These are phyloP conservation scores for Ispidina picta DNA, from an alignment of 2,797 vertebrate genomes.

Conservation along the genomic window DNA sequence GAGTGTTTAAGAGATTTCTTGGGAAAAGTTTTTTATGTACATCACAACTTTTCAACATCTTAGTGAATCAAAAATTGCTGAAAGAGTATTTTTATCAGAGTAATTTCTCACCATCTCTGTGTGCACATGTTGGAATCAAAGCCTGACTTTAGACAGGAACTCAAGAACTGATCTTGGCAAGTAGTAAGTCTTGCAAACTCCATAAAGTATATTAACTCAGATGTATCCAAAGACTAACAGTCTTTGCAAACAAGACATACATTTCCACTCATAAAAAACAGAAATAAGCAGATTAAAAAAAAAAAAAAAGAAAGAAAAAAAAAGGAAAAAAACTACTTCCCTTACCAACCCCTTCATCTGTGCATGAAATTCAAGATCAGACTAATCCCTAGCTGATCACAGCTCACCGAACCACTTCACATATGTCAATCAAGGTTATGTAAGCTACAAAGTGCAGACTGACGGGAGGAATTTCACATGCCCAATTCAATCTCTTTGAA, in stretches of 20 bases:
- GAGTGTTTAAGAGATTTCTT: neutral
- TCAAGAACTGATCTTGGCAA: neutral
- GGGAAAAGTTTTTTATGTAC: neutral
- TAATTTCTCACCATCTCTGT: neutral
- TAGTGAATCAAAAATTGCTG: neutral
- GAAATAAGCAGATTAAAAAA: neutral
- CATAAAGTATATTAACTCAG: neutral
- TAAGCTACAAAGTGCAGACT: neutral
- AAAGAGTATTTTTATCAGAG: neutral
- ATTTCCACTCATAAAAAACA: neutral
- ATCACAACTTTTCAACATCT: neutral
- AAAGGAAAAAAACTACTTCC: neutral
- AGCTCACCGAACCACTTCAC: constrained; percentile 28
- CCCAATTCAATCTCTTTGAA: neutral
- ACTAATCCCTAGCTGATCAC: constrained; percentile 27
- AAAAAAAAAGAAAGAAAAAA: neutral
- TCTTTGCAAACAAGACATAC: neutral
- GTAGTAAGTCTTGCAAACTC: neutral
- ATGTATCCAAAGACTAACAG: neutral
- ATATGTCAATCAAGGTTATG: constrained; percentile 31
- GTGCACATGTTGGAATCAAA: neutral
- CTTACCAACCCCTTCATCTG: neutral
- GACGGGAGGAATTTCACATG: neutral
- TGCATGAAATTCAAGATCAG: constrained; percentile 27
- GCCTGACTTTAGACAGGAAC: neutral